Conservation (phyloP, 2,113 vertebrate species). For the Ondatra zibethicus region DNA sequence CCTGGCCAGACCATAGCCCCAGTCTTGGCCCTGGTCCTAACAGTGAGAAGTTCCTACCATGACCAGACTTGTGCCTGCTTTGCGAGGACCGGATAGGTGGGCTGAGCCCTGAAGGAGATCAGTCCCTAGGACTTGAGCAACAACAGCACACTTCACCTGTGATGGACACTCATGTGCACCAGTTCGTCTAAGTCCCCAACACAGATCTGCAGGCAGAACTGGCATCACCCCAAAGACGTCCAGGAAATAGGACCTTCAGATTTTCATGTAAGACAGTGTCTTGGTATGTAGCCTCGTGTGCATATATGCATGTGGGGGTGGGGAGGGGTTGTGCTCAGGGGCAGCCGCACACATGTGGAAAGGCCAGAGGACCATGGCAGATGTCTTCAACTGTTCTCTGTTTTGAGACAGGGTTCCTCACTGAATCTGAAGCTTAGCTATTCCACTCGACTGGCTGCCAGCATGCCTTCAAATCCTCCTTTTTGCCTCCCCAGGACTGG, state of each 20-base stretch:
- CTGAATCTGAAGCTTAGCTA: not conserved
- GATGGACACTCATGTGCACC: accelerated
- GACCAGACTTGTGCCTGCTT: not conserved
- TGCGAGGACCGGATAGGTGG: not conserved
- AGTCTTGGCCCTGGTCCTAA: not conserved
- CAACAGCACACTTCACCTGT: not conserved
- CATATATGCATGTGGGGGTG: not conserved
- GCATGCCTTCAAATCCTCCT: not conserved
- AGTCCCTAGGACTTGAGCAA: not conserved
- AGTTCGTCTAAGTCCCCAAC: not conserved
- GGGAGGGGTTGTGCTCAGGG: not conserved
- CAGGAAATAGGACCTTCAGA: not conserved
- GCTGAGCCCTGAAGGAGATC: not conserved
- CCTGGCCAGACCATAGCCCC: not conserved
- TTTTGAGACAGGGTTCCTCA: not conserved
- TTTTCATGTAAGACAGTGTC: not conserved
- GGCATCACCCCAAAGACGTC: accelerated
- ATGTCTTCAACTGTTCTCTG: not conserved
- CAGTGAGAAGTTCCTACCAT: not conserved
- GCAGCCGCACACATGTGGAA: too few relatives aligned
- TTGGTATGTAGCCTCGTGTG: not conserved
- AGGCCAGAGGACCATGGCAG: not conserved
- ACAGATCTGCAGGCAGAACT: not conserved
- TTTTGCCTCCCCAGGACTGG: not conserved
- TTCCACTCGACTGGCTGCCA: not conserved